Conservation (phyloP, 1,140 invertebrate genomes). For the Pristionchus pacificus region DNA sequence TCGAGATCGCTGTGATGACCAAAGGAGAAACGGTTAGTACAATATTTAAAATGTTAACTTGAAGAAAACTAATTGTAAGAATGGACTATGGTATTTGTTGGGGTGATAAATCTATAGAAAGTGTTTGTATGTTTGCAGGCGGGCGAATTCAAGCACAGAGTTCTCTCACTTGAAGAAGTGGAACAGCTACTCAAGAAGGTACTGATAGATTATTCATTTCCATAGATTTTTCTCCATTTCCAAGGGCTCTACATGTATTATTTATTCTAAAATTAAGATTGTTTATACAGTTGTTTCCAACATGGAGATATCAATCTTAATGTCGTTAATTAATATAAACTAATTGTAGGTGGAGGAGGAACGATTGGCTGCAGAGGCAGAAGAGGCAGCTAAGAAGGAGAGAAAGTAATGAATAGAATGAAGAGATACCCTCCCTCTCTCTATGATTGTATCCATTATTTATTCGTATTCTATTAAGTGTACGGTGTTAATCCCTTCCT, state of each 20-base stretch:
- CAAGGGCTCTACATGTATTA: too few relatives aligned
- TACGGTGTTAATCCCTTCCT: too few relatives aligned
- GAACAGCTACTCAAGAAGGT: constrained; percentile 47
- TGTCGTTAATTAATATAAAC: too few relatives aligned
- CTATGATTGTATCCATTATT: constrained; percentile 14
- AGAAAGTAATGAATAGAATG: constrained; percentile 2
- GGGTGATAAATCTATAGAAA: background rate
- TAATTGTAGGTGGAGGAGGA: constrained; percentile 52
- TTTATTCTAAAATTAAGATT: too few relatives aligned
- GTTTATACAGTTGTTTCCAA: too few relatives aligned
- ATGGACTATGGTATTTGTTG: too few relatives aligned
- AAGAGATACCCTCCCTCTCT: background rate
- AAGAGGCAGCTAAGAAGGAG: constrained; percentile 37
- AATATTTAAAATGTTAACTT: too few relatives aligned
- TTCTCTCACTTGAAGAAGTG: constrained; percentile 48
- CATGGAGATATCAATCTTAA: too few relatives aligned
- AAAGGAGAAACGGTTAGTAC: constrained; percentile 25
- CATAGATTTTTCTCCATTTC: too few relatives aligned
- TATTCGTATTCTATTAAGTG: too few relatives aligned
- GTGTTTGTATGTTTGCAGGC: constrained; percentile 38
- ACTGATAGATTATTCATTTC: too few relatives aligned
- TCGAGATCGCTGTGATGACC: constrained; percentile 92
- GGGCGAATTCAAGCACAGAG: constrained; percentile 44
- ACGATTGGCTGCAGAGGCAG: constrained; percentile 41
- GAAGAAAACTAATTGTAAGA: too few relatives aligned